Evolutionary conservation across 2,888 invertebrate species (phyloP).

Genomic region (Aplocera efformata): DNA sequence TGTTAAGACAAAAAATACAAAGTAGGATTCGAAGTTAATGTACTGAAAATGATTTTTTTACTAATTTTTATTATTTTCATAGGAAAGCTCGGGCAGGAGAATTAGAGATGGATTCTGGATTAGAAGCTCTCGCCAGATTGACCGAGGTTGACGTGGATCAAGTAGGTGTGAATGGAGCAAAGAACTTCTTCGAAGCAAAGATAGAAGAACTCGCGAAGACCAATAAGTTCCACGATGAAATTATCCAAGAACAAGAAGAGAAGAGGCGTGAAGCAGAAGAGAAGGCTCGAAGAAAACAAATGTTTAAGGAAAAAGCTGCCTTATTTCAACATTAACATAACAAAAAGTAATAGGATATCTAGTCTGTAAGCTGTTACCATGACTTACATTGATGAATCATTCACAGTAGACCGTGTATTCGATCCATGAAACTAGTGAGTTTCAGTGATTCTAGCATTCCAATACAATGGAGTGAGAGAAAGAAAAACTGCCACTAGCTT

Average conservation of each 20-base stretch:
- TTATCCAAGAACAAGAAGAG: slow-evolving; percentile 94
- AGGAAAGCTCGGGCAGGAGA: slow-evolving; percentile 96
- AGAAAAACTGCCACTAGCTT: too few species aligned
- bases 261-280: slow-evolving; percentile 91
- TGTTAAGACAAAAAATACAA: too few species aligned
- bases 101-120: slow-evolving; percentile 90
- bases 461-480: too few species aligned
- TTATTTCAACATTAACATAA: slow-evolving; percentile 81
- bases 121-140: slow-evolving; percentile 91
- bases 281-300: slow-evolving; percentile 87
- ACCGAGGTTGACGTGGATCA: slow-evolving; percentile 96
- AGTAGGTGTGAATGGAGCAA: slow-evolving; percentile 96
- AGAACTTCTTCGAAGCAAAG: slow-evolving; percentile 97
- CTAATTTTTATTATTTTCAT: slow-evolving; percentile 27
- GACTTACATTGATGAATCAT: slow-evolving; percentile 47
- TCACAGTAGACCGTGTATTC: too few species aligned
- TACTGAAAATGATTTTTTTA: neutral
- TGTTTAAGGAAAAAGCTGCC: slow-evolving; percentile 94
- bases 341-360: slow-evolving; percentile 46
- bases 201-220: slow-evolving; percentile 91
- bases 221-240: slow-evolving; percentile 96
- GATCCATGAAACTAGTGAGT: too few species aligned
- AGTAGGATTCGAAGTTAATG: too few species aligned
- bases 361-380: slow-evolving; percentile 77
- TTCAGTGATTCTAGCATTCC: too few species aligned